Percentiles rank a stretch among this genome's conserved stretches.
Conservation (phyloP, 2,113 vertebrate genomes). For the Semnornis frantzii region DNA sequence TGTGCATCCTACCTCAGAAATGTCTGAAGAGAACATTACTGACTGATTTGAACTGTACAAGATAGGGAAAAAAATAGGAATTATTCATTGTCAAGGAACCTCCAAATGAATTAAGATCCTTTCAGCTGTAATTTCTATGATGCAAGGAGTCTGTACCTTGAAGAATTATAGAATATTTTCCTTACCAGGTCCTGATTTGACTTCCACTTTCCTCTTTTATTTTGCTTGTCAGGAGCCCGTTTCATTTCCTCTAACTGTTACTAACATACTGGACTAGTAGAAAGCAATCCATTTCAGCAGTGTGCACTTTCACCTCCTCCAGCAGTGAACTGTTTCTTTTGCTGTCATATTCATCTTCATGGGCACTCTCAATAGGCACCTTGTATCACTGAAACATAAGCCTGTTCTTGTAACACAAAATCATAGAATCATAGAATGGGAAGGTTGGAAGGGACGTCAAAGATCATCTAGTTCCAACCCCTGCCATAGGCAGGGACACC, state of each 20-base stretch:
- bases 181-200: not conserved
- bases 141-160: not conserved
- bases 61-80: not conserved
- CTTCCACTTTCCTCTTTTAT: not conserved
- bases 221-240: not conserved
- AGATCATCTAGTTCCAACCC: too few relatives aligned
- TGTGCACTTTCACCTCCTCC: not conserved
- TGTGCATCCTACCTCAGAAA: not conserved
- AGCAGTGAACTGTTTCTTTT: not conserved
- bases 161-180: not conserved
- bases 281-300: not conserved
- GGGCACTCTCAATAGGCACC: not conserved
- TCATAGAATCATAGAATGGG: not conserved
- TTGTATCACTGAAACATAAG: not conserved
- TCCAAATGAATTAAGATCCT: not conserved
- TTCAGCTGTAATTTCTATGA: not conserved
- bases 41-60: not conserved
- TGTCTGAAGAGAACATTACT: not conserved
- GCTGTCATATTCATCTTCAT: not conserved
- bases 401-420: not conserved
- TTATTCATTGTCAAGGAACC: not conserved
- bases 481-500: too few relatives aligned
- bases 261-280: not conserved
- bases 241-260: not conserved
- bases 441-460: too few relatives aligned